These are phyloP conservation scores for Periphyllus acericola DNA, from an alignment of 2,888 invertebrate species.

Conservation along the genomic window DNA sequence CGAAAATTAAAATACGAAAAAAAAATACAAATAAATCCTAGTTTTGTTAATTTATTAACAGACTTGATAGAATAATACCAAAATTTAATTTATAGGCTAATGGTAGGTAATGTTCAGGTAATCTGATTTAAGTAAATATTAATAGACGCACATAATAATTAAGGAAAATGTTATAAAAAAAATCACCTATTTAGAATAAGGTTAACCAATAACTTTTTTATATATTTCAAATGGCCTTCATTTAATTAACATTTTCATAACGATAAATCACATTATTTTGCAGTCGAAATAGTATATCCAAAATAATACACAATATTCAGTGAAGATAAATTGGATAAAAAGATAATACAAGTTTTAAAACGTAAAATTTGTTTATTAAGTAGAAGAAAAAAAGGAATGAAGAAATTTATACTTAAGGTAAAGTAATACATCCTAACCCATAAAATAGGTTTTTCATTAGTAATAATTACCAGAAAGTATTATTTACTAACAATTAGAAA, in stretches of 20 bases:
- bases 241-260: conserved; percentile 7
- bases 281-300: conserved; percentile 37
- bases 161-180: conserved; percentile 27
- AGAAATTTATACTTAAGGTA: conserved; percentile 28
- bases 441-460: background rate
- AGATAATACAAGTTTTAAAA: conserved; percentile 11
- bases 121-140: conserved; percentile 32
- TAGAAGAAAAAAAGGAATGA: conserved; percentile 60
- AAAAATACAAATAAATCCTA: conserved; percentile 50
- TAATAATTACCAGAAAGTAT: conserved; percentile 17
- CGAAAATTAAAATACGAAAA: conserved; percentile 22
- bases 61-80: conserved; percentile 53
- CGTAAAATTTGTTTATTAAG: conserved; percentile 39
- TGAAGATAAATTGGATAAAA: conserved; percentile 1
- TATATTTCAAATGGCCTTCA: conserved; percentile 22
- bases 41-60: conserved; percentile 54
- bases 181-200: conserved; percentile 29
- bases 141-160: background rate
- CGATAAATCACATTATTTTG: conserved; percentile 44
- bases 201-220: conserved; percentile 17
- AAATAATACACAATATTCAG: conserved; percentile 2
- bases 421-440: conserved; percentile 35
- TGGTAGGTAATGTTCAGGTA: conserved; percentile 53
- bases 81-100: conserved; percentile 51
- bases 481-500: conserved; percentile 43